phyloP scores from a whole-genome alignment of 1,140 invertebrate species.

The Danaus plexippus region DNA sequence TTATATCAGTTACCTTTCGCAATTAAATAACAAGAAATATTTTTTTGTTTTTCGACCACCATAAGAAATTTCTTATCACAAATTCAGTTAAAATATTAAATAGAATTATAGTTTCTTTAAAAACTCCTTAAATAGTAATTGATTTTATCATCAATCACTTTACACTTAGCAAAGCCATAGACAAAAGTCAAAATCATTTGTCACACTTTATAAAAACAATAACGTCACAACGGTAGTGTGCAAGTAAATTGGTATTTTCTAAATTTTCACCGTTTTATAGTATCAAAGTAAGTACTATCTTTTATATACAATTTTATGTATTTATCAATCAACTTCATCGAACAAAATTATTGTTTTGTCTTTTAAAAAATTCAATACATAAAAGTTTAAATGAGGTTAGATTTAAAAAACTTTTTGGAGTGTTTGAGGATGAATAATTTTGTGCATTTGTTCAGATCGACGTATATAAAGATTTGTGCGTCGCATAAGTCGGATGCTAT shows the following conservation, averaged over 20 bases:
- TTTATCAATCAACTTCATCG: neutral
- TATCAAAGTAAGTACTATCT: conserved; percentile 1
- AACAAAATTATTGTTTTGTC: neutral
- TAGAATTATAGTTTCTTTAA: no score
- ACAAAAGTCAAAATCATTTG: no score
- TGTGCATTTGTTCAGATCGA: conserved; percentile 43
- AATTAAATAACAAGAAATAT: no score
- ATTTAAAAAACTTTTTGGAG: neutral
- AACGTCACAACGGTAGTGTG: conserved; percentile 14
- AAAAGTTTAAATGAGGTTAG: conserved; percentile 1
- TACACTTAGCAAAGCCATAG: no score
- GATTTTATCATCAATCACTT: no score
- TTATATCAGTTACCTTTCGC: no score
- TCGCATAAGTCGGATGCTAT: conserved; percentile 44
- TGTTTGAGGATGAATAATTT: no score
- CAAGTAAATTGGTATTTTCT: conserved; percentile 4
- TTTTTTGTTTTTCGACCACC: no score
- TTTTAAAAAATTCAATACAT: neutral
- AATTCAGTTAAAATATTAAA: no score
- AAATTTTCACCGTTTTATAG: neutral
- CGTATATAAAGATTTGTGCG: conserved; percentile 28
- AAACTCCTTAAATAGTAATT: no score
- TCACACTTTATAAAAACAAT: conserved; percentile 6
- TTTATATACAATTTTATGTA: no score
- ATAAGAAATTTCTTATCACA: no score